Base-by-base conservation (phyloP, 2,888 invertebrate species). In the Lasius fuliginosus region DNA sequence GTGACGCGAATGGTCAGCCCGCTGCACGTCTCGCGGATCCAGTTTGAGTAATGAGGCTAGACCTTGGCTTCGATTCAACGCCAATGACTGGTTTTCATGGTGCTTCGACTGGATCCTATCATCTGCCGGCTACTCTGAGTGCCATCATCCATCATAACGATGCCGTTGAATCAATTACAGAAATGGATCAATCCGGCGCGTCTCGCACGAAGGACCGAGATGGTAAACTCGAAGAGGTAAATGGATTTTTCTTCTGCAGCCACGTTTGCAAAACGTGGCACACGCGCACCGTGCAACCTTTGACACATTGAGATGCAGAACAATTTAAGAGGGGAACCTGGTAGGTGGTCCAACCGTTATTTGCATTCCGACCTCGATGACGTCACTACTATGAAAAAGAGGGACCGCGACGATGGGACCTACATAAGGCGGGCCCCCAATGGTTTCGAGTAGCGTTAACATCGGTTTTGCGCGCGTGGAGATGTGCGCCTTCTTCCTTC, bases 1-100 rank as follows among this genome's bases (percentile, higher is more conserved):
- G 77, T 62, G 36, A 62, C 62, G 74, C 60, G 49, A 58, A 84
- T 64, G 42, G 77, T 60, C 71, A 65, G 18, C 40, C 64, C 60
- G 30, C 60, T 30, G 53, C 64, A 83, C 82, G 71, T 84, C 76
- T 71, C 64, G 53, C 81, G 89, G 82, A 88, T 90, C 90, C 85
- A 88, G 90, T 90, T 90, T 89, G 88, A 90, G 90, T 89, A 88
- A 90, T 90, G 90, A 86, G 83, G 84, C 90, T 89, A 87, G 90
- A 90, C 88, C 89, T 90, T 90, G 89, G 90, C 88, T 90, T 89
- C 84, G 85, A 89, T 87, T 90, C 84, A 88, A 87, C 87, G 90
- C 85, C 90, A 90, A 90, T 79, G 90, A 89, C 90, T 90, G 90
- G 90, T 90, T 90, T 89, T 90, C 90, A 90, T 88, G 85, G 71